phyloP scores from a whole-genome alignment of 2,888 invertebrate species.

The Netelia melanura region DNA sequence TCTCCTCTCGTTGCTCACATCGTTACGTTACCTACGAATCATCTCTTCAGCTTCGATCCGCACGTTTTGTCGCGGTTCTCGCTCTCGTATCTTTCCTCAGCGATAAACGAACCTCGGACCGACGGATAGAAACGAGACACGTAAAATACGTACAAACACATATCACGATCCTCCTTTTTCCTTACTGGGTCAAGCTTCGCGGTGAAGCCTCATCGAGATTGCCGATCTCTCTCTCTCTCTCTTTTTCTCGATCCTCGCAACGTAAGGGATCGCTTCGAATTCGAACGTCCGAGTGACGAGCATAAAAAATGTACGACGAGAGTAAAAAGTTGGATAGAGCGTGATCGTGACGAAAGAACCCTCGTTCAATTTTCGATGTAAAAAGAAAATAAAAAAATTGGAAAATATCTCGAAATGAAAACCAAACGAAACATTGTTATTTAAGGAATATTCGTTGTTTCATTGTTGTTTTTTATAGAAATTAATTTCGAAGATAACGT shows the following conservation, averaged over 20 bases:
- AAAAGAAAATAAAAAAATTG: no score
- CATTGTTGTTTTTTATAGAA: no score
- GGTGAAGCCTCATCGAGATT: constrained; percentile 74
- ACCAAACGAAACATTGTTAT: no score
- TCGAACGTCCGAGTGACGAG: no score
- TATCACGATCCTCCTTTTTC: constrained; percentile 2
- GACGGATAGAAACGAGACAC: constrained; percentile 16
- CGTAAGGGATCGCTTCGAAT: constrained; percentile 19
- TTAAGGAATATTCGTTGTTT: no score
- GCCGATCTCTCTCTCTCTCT: constrained; percentile 43
- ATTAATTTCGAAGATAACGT: no score
- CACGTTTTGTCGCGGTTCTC: constrained; percentile 51
- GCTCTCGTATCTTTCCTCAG: constrained; percentile 57
- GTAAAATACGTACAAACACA: constrained; percentile 30
- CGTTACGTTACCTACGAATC: constrained; percentile 9
- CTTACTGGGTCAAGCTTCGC: constrained; percentile 73
- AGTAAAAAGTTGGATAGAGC: constrained; percentile 35
- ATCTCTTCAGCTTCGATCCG: constrained; percentile 50
- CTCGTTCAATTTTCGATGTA: no score
- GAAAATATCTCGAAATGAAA: no score
- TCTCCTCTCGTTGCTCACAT: constrained; percentile 40
- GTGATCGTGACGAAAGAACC: no score
- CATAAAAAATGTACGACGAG: background rate
- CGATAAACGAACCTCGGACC: constrained; percentile 68
- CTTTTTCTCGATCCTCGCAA: constrained; percentile 29